phyloP scores from a whole-genome alignment of 2,113 vertebrate species.

The Variabilichromis moorii region DNA sequence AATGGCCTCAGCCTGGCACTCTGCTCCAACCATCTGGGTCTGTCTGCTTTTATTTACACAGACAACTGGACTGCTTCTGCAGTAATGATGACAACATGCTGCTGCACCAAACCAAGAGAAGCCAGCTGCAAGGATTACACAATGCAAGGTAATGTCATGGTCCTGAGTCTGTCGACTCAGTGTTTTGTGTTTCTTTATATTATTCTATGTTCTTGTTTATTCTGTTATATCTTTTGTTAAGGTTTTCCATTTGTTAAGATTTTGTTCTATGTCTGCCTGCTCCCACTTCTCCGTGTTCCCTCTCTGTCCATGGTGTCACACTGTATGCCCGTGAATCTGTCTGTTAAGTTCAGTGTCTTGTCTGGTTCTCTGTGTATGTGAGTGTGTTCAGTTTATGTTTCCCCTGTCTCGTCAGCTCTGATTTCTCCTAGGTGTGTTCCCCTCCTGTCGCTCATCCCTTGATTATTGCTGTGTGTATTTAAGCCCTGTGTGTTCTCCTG shows the following conservation, averaged over 20 bases:
- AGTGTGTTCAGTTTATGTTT: not conserved
- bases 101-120: not conserved
- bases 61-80: slow-evolving; percentile 25
- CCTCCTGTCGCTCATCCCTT: not conserved
- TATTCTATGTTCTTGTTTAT: not conserved
- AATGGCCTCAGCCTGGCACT: slow-evolving; percentile 38
- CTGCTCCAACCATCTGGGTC: slow-evolving; percentile 46
- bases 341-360: not conserved
- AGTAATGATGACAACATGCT: slow-evolving; percentile 31
- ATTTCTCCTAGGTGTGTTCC: not conserved
- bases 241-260: not conserved
- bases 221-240: not conserved
- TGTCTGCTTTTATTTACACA: slow-evolving; percentile 43
- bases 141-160: not conserved
- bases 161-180: not conserved
- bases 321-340: not conserved
- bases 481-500: not conserved
- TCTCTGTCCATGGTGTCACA: not conserved
- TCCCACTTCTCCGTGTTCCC: not conserved
- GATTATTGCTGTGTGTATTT: not conserved
- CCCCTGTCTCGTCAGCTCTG: not conserved
- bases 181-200: not conserved
- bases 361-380: not conserved
- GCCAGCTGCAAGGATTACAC: slow-evolving; percentile 16
- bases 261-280: not conserved